These are phyloP conservation scores for Chaetophractus vellerosus DNA, from an alignment of 2,797 vertebrate species.

Conservation along the genomic window DNA sequence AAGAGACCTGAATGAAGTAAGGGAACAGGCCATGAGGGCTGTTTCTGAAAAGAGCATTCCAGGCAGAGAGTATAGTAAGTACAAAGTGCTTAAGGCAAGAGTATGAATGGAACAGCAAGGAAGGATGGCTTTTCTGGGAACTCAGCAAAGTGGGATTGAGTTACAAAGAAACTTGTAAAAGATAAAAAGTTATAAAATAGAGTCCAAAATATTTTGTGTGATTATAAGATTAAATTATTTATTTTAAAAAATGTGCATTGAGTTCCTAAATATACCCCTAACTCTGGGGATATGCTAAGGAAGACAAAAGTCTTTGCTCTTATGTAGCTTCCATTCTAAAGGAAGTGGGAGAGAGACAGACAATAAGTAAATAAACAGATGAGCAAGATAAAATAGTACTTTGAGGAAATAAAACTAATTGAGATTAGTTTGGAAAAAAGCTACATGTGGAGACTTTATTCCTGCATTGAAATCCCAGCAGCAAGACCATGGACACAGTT, in stretches of 20 bases:
- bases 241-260: conserved; percentile 9
- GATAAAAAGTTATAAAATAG: neutral
- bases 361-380: neutral
- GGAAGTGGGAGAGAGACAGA: neutral
- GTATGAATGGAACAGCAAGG: neutral
- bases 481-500: neutral
- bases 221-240: conserved; percentile 24
- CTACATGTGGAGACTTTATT: neutral
- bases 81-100: neutral
- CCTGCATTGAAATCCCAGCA: conserved; percentile 11
- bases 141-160: neutral
- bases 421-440: neutral
- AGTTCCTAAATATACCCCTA: neutral
- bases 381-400: neutral
- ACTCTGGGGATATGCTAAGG: neutral
- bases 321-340: neutral
- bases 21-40: neutral
- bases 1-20: neutral
- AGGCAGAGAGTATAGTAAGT: neutral
- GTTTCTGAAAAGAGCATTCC: neutral
- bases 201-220: neutral
- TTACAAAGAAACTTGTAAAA: neutral
- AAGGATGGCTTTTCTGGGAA: neutral
- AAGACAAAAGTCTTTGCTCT: neutral
- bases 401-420: neutral